phyloP scores from a whole-genome alignment of 2,113 vertebrate genomes.

The Camelus dromedarius region DNA sequence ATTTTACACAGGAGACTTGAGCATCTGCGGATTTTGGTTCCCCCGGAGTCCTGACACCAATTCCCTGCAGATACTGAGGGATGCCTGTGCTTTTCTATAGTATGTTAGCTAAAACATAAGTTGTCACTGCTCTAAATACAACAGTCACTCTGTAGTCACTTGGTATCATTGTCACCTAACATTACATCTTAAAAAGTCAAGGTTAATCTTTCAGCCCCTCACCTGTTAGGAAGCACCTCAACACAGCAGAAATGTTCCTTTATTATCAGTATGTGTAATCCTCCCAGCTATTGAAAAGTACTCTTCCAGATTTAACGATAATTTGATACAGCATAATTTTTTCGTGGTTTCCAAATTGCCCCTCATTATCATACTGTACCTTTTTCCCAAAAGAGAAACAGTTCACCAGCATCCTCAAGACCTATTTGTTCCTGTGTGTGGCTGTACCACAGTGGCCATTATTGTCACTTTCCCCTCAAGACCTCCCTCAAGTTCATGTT shows the following conservation, averaged over 20 bases:
- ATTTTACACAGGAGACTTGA: background rate
- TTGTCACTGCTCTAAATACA: background rate
- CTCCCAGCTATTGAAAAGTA: background rate
- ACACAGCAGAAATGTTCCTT: background rate
- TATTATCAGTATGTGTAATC: background rate
- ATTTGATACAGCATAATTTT: background rate
- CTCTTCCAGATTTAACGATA: background rate
- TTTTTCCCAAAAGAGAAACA: slow-evolving; percentile 38
- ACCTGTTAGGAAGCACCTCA: background rate
- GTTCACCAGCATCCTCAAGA: background rate
- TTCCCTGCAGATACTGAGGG: background rate
- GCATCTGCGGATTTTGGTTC: background rate
- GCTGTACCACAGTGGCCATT: background rate
- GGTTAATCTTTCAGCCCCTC: background rate
- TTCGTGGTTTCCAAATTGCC: background rate
- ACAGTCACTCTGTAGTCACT: background rate
- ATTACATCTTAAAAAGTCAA: background rate
- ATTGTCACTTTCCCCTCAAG: background rate
- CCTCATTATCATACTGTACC: background rate
- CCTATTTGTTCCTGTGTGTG: background rate
- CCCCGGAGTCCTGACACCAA: background rate
- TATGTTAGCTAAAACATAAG: background rate
- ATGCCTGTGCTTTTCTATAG: background rate
- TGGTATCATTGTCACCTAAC: background rate
- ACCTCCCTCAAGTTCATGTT: slow-evolving; percentile 24